phyloP scores from a whole-genome alignment of 2,113 vertebrate species.

The Typhlomys cinereus region DNA sequence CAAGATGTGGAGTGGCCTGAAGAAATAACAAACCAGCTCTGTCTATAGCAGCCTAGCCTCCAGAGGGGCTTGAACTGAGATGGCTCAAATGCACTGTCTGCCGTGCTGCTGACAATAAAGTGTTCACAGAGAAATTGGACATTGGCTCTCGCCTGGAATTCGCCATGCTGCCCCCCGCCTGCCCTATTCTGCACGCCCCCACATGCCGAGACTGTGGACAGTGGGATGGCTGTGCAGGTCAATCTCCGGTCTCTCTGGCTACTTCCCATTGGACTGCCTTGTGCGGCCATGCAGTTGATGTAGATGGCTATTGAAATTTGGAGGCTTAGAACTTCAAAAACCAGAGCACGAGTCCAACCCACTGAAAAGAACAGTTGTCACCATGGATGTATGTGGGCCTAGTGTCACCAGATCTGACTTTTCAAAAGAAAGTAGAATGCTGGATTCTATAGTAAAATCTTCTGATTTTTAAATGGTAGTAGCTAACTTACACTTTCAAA shows the following conservation, averaged over 20 bases:
- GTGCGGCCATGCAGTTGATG: rapidly evolving
- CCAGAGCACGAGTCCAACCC: background rate
- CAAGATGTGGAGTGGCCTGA: background rate
- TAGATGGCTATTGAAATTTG: background rate
- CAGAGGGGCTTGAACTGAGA: background rate
- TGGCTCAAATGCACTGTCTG: background rate
- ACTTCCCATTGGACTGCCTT: background rate
- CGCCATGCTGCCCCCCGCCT: background rate
- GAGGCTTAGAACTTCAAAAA: background rate
- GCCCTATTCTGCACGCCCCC: background rate
- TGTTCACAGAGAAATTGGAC: background rate
- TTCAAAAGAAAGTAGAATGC: conserved; percentile 61
- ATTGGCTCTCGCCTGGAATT: background rate
- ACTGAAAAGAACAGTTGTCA: background rate
- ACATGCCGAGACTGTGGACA: background rate
- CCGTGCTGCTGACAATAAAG: background rate
- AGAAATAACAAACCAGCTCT: background rate
- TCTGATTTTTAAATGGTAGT: conserved; percentile 43
- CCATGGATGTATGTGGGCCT: background rate
- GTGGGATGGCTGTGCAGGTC: background rate
- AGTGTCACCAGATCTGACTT: background rate
- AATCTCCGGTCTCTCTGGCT: background rate
- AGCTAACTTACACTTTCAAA: conserved; percentile 53
- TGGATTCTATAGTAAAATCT: conserved; percentile 40
- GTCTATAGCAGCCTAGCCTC: background rate